These are phyloP conservation scores for Drosophila bipectinata DNA, from an alignment of 1,140 invertebrate genomes.

Conservation along the genomic window DNA sequence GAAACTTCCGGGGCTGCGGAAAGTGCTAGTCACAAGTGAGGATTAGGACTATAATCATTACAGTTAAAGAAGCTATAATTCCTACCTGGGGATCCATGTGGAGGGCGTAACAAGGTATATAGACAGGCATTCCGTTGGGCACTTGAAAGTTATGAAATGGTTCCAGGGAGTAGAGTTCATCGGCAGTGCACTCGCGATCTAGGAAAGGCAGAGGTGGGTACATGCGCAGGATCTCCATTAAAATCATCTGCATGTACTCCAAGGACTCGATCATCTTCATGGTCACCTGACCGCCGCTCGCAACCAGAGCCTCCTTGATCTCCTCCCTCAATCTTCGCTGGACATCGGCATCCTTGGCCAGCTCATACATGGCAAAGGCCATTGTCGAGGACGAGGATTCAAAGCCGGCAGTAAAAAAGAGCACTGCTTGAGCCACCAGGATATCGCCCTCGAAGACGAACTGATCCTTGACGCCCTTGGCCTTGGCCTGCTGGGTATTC, in stretches of 20 bases:
- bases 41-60: neutral
- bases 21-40: neutral
- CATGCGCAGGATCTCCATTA: constrained; percentile 86
- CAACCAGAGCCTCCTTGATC: constrained; percentile 79
- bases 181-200: constrained; percentile 83
- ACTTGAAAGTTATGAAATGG: constrained; percentile 63
- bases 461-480: constrained; percentile 19
- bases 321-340: constrained; percentile 84
- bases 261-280: constrained; percentile 84
- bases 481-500: constrained; percentile 49
- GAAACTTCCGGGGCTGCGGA: constrained; percentile 88
- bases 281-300: constrained; percentile 76
- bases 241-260: constrained; percentile 84
- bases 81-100: constrained; percentile 78
- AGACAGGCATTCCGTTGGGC: constrained; percentile 73
- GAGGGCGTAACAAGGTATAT: constrained; percentile 71
- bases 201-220: constrained; percentile 86
- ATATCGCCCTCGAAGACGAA: constrained; percentile 77
- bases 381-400: constrained; percentile 85
- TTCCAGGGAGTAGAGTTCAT: constrained; percentile 47
- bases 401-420: constrained; percentile 88
- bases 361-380: constrained; percentile 85
- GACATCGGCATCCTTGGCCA: constrained; percentile 83
- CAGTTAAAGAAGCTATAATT: neutral
- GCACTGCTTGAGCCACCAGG: constrained; percentile 86